Evolutionary conservation across 2,797 vertebrate genomes (phyloP).

Genomic region (Karalla daura): DNA sequence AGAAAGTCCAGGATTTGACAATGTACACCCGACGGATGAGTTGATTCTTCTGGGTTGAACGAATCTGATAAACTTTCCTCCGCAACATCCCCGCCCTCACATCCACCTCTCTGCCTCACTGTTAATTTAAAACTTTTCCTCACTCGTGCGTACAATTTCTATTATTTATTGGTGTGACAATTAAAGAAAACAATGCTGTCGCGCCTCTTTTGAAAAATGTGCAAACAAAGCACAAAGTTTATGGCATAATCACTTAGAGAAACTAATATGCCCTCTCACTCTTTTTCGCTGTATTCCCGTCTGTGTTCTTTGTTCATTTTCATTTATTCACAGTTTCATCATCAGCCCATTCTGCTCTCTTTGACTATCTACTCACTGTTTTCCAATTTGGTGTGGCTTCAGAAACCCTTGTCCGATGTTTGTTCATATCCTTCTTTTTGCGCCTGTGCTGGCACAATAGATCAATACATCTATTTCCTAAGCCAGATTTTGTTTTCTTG

Average conservation of each 20-base stretch:
- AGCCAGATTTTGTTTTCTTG: conserved; percentile 27
- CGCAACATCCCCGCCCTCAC: neutral
- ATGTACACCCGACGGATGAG: conserved; percentile 4
- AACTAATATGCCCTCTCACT: neutral
- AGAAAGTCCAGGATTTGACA: conserved; percentile 41
- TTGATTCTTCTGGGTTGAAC: conserved; percentile 30
- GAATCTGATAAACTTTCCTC: conserved; percentile 39
- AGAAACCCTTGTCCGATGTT: conserved; percentile 8
- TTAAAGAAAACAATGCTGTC: conserved; percentile 36
- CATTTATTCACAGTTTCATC: conserved; percentile 20
- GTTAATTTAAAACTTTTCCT: conserved; percentile 32
- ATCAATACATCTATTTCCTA: conserved; percentile 40
- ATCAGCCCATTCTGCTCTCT: conserved; percentile 3
- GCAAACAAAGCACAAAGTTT: conserved; percentile 11
- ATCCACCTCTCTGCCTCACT: neutral
- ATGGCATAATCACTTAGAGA: conserved; percentile 9
- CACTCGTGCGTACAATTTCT: conserved; percentile 27
- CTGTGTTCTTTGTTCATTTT: conserved; percentile 13
- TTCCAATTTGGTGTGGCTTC: conserved; percentile 11
- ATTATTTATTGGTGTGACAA: conserved; percentile 24
- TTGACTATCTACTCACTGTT: conserved; percentile 15
- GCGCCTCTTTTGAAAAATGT: conserved; percentile 20
- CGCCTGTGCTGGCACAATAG: conserved; percentile 16
- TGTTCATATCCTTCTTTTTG: conserved; percentile 23
- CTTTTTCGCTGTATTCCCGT: conserved; percentile 1